A percentile compares a stretch with the other conserved stretches of the same genome.
Conservation (phyloP, 2,888 invertebrate genomes). For the Aricia artaxerxes region DNA sequence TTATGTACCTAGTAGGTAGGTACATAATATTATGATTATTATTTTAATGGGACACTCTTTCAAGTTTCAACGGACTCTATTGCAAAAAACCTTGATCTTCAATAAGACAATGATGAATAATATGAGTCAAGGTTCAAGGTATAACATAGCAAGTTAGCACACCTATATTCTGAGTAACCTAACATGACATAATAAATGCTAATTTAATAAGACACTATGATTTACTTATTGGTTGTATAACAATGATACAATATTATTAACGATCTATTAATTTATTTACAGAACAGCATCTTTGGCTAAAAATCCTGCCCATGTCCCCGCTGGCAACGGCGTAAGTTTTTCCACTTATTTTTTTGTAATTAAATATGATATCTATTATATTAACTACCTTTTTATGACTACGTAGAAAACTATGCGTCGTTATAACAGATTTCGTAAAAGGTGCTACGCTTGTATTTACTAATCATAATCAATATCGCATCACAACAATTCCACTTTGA, state of each 20-base stretch:
- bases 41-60: too few relatives aligned
- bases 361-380: background rate
- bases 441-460: too few relatives aligned
- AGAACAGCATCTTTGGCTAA: constrained; percentile 77
- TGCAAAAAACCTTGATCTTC: background rate
- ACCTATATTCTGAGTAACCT: background rate
- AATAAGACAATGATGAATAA: background rate
- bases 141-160: background rate
- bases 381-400: background rate
- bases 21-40: too few relatives aligned
- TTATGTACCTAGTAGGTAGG: too few relatives aligned
- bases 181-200: background rate
- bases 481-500: too few relatives aligned
- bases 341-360: constrained; percentile 40
- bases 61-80: too few relatives aligned
- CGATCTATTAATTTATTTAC: constrained; percentile 44
- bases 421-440: too few relatives aligned
- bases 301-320: constrained; percentile 71
- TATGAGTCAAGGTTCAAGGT: background rate
- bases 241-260: too few relatives aligned
- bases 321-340: constrained; percentile 80
- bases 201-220: too few relatives aligned
- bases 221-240: too few relatives aligned
- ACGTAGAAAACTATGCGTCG: too few relatives aligned
- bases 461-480: too few relatives aligned